phyloP scores from a whole-genome alignment of 2,113 vertebrate genomes.

The Syngnathus floridae region DNA sequence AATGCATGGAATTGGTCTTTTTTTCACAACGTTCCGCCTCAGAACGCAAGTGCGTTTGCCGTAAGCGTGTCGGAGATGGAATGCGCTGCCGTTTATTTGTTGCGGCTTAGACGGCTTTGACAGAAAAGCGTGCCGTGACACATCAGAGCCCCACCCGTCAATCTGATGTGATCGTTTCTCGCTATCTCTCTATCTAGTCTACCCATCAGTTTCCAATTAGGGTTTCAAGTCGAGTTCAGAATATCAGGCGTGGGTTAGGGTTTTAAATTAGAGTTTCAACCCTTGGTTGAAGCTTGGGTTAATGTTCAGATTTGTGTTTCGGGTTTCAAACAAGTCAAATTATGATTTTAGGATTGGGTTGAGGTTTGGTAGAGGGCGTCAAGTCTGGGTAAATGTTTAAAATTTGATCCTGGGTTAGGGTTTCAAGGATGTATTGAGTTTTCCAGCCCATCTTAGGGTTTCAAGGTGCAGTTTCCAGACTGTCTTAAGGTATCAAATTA shows the following conservation, averaged over 20 bases:
- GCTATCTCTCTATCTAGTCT: no score
- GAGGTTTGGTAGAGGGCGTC: no score
- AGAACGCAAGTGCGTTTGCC: background rate
- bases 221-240: background rate
- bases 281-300: no score
- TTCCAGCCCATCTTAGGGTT: background rate
- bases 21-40: background rate
- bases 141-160: background rate
- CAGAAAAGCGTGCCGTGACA: background rate
- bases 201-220: background rate
- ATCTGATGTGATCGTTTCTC: background rate
- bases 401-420: no score
- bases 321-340: no score
- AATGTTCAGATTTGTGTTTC: no score
- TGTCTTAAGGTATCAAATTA: background rate
- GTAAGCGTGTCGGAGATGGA: background rate
- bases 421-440: no score
- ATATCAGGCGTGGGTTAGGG: no score
- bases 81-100: background rate
- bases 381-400: no score
- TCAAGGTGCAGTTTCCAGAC: background rate
- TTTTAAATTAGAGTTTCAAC: no score
- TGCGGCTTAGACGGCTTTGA: background rate
- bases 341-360: no score
- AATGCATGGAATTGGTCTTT: constrained; percentile 44